Conservation (phyloP, 2,113 vertebrate genomes). For the Isurus oxyrinchus region DNA sequence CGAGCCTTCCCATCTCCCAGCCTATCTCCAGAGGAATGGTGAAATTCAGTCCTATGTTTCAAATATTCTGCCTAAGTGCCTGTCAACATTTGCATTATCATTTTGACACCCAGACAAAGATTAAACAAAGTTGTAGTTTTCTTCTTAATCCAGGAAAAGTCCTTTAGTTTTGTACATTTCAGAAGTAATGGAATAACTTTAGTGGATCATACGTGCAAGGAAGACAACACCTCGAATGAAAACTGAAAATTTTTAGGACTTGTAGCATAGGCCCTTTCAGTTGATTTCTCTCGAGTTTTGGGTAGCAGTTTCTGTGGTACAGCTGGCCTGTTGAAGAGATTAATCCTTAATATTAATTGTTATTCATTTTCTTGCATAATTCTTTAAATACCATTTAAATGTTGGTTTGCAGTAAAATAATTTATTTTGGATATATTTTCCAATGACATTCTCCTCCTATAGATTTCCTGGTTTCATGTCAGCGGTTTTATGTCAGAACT, state of each 20-base stretch:
- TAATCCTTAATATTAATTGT: background rate
- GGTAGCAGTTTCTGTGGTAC: background rate
- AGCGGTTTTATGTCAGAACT: constrained; percentile 42
- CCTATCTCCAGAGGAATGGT: background rate
- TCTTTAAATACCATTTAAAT: background rate
- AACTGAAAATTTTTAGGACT: background rate
- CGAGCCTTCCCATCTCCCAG: background rate
- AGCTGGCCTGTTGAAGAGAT: background rate
- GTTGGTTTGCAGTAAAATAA: background rate
- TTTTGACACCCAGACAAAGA: background rate
- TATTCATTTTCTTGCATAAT: background rate
- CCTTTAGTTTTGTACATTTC: background rate
- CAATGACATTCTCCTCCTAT: background rate
- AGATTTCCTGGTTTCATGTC: background rate
- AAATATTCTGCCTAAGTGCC: background rate
- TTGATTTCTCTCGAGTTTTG: background rate
- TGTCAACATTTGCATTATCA: background rate
- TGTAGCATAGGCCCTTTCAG: background rate
- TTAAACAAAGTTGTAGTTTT: background rate
- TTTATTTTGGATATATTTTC: constrained; percentile 29
- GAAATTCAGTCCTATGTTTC: background rate
- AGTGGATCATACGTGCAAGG: background rate
- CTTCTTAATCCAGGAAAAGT: background rate
- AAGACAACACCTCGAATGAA: background rate
- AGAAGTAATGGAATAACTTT: background rate